Evolutionary conservation across 2,888 invertebrate genomes (phyloP).

Genomic region (Liodrosophila aerea): DNA sequence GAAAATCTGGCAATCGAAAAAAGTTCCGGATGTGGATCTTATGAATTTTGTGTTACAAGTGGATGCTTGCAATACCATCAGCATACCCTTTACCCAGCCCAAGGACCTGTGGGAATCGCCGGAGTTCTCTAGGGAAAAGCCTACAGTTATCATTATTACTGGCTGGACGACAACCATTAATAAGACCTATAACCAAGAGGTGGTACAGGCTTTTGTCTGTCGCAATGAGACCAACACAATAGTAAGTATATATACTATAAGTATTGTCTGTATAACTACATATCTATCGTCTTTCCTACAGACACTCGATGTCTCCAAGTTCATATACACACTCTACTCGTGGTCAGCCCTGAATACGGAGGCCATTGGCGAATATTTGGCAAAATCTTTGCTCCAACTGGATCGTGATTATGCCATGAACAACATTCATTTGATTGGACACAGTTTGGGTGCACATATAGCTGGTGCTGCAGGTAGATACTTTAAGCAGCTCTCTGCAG

Average conservation of each 20-base stretch:
- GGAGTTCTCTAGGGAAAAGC: slow-evolving; percentile 62
- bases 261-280: too few species aligned
- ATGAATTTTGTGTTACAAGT: slow-evolving; percentile 33
- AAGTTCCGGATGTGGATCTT: slow-evolving; percentile 33
- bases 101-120: slow-evolving; percentile 49
- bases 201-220: slow-evolving; percentile 72
- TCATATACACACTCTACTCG: slow-evolving; percentile 72
- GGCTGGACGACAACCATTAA: slow-evolving; percentile 75
- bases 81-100: slow-evolving; percentile 22
- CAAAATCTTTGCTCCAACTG: slow-evolving; percentile 60
- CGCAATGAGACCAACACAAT: slow-evolving; percentile 73
- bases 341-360: slow-evolving; percentile 79
- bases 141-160: slow-evolving; percentile 70
- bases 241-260: too few species aligned
- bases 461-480: slow-evolving; percentile 69
- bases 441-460: slow-evolving; percentile 80
- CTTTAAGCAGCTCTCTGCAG: slow-evolving; percentile 59
- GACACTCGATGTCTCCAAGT: slow-evolving; percentile 67
- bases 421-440: slow-evolving; percentile 76
- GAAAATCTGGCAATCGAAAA: slow-evolving; percentile 3
- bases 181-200: slow-evolving; percentile 35
- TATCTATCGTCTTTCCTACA: too few species aligned
- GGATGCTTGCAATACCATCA: slow-evolving; percentile 37
- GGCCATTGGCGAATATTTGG: slow-evolving; percentile 66
- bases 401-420: slow-evolving; percentile 51